Base-by-base conservation (phyloP, 2,797 vertebrate genomes). In the Tarsius wallacei region DNA sequence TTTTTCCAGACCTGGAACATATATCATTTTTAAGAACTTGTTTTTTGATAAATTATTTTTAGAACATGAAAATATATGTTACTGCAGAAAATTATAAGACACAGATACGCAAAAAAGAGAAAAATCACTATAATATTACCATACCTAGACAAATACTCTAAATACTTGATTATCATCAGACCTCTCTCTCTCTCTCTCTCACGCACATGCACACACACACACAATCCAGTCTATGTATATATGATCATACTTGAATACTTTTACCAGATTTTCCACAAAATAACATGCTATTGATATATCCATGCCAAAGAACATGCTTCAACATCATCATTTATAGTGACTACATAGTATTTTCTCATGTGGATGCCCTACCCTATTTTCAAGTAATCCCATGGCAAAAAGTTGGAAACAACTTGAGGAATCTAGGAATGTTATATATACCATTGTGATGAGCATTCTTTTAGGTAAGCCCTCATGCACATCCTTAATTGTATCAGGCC, bases 391-490 rank as follows among this genome's bases (percentile, higher is more conserved):
- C 1, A 3, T 14, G 16, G 33, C 53, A 61, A 66, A 71, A 81
- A 49, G 8, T 1, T 28, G 7, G 19, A 36, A 16, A 28, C 14
- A 24, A 36, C 47, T 55, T 47, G 36, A 57, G 63, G 17, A 33
- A 51, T 24, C 36, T 66, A 4, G 33, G 31, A 49, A 33, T 2
- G 36, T 36, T 47, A 7, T 22, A 7, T 6, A 8, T 31, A 4
- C 1, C 22, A 10, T 31, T 0, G 17, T 4, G 64, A 61, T 0
- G 9, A 53, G 0, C 22, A 5, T 1, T 21, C 64, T 63, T 49
- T 42, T 13, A 1, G 1, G n/a, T 24, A 17, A 36, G 0, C 7
- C n/a, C 2, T 13, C 26, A 5, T 0, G 0, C 4, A 3, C 0
- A 0, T 17, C 86, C 71, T 55, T 59, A 13, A 59, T 61, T 7